Conservation (phyloP, 2,797 vertebrate genomes). For the Anableps anableps region DNA sequence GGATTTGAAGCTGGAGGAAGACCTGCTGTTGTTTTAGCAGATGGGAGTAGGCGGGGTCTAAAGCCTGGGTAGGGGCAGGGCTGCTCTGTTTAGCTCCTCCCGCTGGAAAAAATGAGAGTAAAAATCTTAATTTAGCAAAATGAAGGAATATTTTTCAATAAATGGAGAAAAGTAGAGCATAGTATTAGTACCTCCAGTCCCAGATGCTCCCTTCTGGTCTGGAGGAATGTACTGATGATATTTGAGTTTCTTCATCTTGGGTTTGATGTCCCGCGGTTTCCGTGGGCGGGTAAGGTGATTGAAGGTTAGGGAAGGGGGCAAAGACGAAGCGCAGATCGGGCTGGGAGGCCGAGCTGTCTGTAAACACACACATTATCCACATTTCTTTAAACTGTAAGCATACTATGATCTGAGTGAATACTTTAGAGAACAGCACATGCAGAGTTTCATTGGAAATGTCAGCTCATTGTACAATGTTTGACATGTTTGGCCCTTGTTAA, state of each 20-base stretch:
- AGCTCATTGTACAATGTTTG: conserved; percentile 24
- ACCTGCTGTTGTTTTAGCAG: conserved; percentile 88
- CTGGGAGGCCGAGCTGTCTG: conserved; percentile 78
- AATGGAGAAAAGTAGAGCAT: neutral
- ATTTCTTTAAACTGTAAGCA: neutral
- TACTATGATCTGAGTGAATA: neutral
- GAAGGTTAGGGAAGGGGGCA: conserved; percentile 63
- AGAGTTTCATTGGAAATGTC: conserved; percentile 33
- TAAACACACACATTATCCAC: conserved; percentile 35
- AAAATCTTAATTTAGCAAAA: neutral
- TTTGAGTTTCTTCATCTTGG: conserved; percentile 89
- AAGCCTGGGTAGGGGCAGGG: conserved; percentile 63
- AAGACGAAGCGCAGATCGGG: conserved; percentile 66
- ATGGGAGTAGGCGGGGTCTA: conserved; percentile 84
- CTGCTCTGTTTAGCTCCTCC: conserved; percentile 78
- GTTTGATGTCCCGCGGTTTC: conserved; percentile 84
- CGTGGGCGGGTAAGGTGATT: conserved; percentile 78
- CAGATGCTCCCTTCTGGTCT: conserved; percentile 79
- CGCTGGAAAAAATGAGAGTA: conserved; percentile 42
- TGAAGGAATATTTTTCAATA: neutral
- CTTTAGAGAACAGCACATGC: conserved; percentile 18
- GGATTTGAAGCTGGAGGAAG: conserved; percentile 87
- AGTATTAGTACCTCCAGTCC: conserved; percentile 64
- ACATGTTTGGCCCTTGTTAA: conserved; percentile 45
- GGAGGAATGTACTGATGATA: conserved; percentile 95